These are phyloP conservation scores for Labeo rohita DNA, from an alignment of 2,113 vertebrate species.

Conservation along the genomic window DNA sequence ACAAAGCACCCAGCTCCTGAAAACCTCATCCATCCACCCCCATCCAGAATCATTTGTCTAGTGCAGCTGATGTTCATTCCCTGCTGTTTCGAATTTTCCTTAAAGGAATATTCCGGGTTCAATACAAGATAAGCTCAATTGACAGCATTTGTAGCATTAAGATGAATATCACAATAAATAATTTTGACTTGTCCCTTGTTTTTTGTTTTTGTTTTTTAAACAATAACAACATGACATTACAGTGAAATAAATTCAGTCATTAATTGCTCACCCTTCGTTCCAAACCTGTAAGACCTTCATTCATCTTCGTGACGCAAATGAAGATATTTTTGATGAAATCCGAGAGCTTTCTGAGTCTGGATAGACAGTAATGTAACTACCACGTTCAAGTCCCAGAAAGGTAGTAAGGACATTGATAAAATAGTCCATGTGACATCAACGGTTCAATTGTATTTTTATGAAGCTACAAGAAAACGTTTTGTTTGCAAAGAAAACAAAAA, in stretches of 20 bases:
- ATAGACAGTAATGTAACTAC: too few relatives aligned
- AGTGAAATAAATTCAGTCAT: neutral
- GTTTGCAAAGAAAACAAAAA: too few relatives aligned
- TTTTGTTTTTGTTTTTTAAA: neutral
- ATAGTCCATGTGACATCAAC: too few relatives aligned
- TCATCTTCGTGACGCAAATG: too few relatives aligned
- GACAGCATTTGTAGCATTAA: neutral
- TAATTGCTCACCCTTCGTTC: too few relatives aligned
- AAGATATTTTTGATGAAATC: too few relatives aligned
- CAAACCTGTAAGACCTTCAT: too few relatives aligned
- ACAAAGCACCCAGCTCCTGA: conserved; percentile 7
- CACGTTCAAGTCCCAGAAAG: too few relatives aligned
- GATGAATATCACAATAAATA: neutral
- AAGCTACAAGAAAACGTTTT: too few relatives aligned
- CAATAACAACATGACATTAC: neutral
- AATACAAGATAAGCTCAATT: neutral
- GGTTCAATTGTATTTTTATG: too few relatives aligned
- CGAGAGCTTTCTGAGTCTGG: too few relatives aligned
- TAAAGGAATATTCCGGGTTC: neutral
- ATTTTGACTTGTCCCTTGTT: neutral
- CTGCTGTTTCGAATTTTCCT: neutral
- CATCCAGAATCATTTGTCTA: conserved; percentile 10
- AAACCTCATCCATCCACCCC: neutral
- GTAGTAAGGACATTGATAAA: too few relatives aligned
- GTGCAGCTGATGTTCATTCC: neutral